phyloP scores from a whole-genome alignment of 2,888 invertebrate genomes.

The Neocrepidodera transversa region DNA sequence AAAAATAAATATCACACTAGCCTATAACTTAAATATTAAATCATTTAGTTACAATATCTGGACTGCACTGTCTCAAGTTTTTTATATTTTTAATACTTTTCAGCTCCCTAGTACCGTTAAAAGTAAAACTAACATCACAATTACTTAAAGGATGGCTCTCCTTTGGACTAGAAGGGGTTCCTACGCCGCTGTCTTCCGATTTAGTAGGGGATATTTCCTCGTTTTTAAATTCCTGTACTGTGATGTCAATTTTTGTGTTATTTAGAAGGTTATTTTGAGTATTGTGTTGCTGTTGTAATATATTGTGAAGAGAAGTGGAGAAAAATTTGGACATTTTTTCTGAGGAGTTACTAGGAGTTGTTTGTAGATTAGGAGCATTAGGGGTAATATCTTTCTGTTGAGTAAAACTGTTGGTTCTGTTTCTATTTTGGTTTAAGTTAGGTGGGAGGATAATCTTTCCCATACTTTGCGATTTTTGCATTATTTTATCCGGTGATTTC shows the following conservation, averaged over 20 bases:
- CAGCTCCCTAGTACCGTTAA: conserved; percentile 80
- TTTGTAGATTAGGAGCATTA: conserved; percentile 25
- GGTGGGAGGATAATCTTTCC: conserved; percentile 51
- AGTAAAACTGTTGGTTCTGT: conserved; percentile 53
- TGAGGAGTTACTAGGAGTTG: conserved; percentile 35
- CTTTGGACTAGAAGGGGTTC: conserved; percentile 56
- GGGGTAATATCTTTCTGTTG: conserved; percentile 31
- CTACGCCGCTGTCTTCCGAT: conserved; percentile 69
- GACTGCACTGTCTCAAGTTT: conserved; percentile 49
- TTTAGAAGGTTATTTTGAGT: conserved; percentile 29
- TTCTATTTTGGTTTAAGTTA: conserved; percentile 40
- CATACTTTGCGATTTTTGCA: conserved; percentile 58
- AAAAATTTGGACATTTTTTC: conserved; percentile 64
- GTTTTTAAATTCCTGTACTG: conserved; percentile 49
- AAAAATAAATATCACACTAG: conserved; percentile 21
- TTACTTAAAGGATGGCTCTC: conserved; percentile 75
- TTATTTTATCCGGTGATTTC: conserved; percentile 48
- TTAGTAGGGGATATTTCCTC: conserved; percentile 52
- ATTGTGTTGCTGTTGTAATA: conserved; percentile 64
- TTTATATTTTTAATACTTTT: conserved; percentile 69
- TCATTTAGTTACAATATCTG: conserved; percentile 51
- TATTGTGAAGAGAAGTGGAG: conserved; percentile 73
- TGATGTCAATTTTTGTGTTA: conserved; percentile 54
- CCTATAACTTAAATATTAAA: conserved; percentile 18
- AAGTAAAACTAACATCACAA: conserved; percentile 81